Conservation (phyloP, 2,888 invertebrate species). For the Cryptocephalus moraei region DNA sequence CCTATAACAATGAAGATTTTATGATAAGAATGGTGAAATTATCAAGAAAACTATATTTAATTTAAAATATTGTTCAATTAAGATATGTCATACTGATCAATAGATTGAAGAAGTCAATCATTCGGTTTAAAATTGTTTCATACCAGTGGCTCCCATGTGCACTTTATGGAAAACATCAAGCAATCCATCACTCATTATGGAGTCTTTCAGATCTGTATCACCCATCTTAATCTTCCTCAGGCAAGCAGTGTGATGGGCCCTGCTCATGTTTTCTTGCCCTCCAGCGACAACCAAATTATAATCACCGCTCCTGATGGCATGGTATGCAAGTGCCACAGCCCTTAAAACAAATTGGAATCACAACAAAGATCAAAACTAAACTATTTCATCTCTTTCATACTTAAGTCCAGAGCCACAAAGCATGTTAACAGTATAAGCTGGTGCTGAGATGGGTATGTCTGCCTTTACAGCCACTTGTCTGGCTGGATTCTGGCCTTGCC, state of each 20-base stretch:
- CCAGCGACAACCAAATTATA: slow-evolving; percentile 61
- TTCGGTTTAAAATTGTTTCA: no score
- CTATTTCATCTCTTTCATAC: slow-evolving; percentile 35
- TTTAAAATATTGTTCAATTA: no score
- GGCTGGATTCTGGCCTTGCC: slow-evolving; percentile 74
- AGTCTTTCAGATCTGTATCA: slow-evolving; percentile 49
- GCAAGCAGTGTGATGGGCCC: slow-evolving; percentile 56
- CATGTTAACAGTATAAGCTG: slow-evolving; percentile 66
- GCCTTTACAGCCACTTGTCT: slow-evolving; percentile 67
- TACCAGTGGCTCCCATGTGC: slow-evolving; percentile 74
- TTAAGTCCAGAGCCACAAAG: slow-evolving; percentile 75
- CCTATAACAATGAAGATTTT: no score
- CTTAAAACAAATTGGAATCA: slow-evolving; percentile 30
- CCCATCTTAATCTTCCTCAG: slow-evolving; percentile 63
- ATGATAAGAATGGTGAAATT: no score
- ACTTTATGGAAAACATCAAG: slow-evolving; percentile 60
- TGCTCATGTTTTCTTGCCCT: slow-evolving; percentile 77
- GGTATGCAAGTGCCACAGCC: slow-evolving; percentile 55
- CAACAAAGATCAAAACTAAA: neutral
- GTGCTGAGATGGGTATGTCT: slow-evolving; percentile 56
- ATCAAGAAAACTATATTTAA: no score
- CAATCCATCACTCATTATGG: slow-evolving; percentile 59
- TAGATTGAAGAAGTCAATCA: no score
- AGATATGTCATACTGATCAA: no score
- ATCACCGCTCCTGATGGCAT: slow-evolving; percentile 58